These are phyloP conservation scores for Bradypodion ventrale DNA, from an alignment of 2,797 vertebrate genomes.

Conservation along the genomic window DNA sequence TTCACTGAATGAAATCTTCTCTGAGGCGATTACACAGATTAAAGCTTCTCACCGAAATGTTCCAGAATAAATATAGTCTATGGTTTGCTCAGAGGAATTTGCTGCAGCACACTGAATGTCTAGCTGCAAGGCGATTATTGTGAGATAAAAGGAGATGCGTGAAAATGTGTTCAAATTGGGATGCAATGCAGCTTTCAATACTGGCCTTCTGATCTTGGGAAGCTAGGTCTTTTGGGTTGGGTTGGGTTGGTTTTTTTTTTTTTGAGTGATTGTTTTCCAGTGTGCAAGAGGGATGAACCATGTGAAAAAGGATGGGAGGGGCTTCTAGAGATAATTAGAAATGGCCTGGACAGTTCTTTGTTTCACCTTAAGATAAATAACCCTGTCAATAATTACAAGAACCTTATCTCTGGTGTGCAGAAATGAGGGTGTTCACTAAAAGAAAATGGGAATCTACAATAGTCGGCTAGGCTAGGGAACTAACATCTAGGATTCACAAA, in stretches of 20 bases:
- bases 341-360: background rate
- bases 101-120: conserved; percentile 44
- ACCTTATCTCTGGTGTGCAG: conserved; percentile 4
- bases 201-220: background rate
- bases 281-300: background rate
- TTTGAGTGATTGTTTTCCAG: background rate
- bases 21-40: conserved; percentile 78
- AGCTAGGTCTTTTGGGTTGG: background rate
- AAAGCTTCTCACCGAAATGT: conserved; percentile 71
- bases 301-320: background rate
- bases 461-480: background rate
- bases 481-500: background rate
- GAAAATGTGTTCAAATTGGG: conserved; percentile 32
- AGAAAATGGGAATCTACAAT: background rate
- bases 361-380: background rate
- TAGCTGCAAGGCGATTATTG: conserved; percentile 40
- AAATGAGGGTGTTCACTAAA: background rate
- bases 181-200: conserved; percentile 17
- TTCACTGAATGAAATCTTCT: conserved; percentile 75
- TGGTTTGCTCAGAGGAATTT: conserved; percentile 58
- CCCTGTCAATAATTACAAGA: background rate
- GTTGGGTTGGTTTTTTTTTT: background rate
- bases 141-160: background rate
- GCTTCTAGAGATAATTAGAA: background rate
- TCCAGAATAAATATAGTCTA: conserved; percentile 72